Base-by-base conservation (phyloP, 2,113 vertebrate species). In the Circaetus gallicus region DNA sequence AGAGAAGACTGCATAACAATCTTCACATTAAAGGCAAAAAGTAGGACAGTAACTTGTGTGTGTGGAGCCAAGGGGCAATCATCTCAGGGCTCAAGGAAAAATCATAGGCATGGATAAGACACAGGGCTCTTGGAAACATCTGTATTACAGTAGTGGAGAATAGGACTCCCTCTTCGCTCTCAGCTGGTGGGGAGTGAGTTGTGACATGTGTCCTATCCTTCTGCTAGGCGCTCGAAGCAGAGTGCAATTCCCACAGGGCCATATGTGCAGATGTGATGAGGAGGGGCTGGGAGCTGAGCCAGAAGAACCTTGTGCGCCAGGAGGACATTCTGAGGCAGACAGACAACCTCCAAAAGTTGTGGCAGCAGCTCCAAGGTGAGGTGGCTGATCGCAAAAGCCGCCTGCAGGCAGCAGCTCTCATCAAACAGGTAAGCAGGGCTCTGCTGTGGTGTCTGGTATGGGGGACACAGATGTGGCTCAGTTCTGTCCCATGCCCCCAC, bases 321-420 rank as follows among this genome's bases (percentile, higher is more conserved):
- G 91, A 73, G 0, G 97, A 98, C 42, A 98, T 99, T 42, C 95
- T 97, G 86, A 98, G 98, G 93, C 98, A 98, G 97, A 97, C 97
- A 14, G 95, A 97, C 25, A 98, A 91, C 10, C 97, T 99, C 40
- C 98, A 97, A 91, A 98, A 97, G 66, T 89, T 98, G 34, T 99
- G 99, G 99, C 98, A 97, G 90, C 98, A 97, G 89, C 97, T 99
- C 72, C 98, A 91, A 24, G 97, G 98, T 2, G 97, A 97, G 82
- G 95, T 97, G 32, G 80, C 93, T 4, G 96, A 81, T 49, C 96
- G 92, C 40, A 98, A 97, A 24, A 31, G 74, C 36, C 89, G 96
- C n/a, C 97, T 99, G 74, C 98, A 98, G 89, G 98, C 98, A 14
- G 98, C 98, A 10, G 91, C 91, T 28, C 78, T 98, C n/a, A 96